Base-by-base conservation (phyloP, 92 coral and sea anemone genomes). In the Anthopleura xanthogrammica region DNA sequence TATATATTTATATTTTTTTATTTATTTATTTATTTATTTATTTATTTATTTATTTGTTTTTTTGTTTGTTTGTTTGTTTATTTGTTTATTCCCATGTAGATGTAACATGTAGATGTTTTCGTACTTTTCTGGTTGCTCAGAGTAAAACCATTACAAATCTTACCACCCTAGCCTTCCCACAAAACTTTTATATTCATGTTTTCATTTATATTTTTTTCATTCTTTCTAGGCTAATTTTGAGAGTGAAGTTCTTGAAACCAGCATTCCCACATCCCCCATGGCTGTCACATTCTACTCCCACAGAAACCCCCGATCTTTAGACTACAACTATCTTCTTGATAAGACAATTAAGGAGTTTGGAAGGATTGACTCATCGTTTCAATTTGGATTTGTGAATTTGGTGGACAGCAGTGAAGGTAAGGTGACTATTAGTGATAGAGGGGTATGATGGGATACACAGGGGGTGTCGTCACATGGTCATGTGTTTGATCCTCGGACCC, bases 261-360 rank as follows among this genome's bases (percentile, higher is more conserved):
- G 72, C 13, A 57, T 78, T 52, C 99, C 95, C 42, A 88, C 54
- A 52, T 89, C 96, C 4, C 98, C 99, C 42, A 90, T 73, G 39
- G 90, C 89, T 39, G 92, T 96, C 73, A 86, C 91, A 16, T 89
- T 96, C 86, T 96, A 90, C 82, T 96, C 99, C 3, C 92, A 92
- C 24, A 80, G 92, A 48, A 94, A 88, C 60, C 88, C 91, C 16
- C 83, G 87, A 76, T 85, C 99, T 19, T 85, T 92, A 23, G 88
- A 77, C 84, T 96, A 96, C 87, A 75, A 92, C 10, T 68, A 88
- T 78, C 87, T 83, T 22, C 87, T 92, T 46, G 81, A 80, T 17
- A 91, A 90, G 16, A 85, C 93, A 13, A 79, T 71, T 16, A 81
- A 85, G 62, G 86, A 80, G 39, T 94, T 86, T 80, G 79, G 76